Base-by-base conservation (phyloP, 2,888 invertebrate species). In the Mayetiola destructor region DNA sequence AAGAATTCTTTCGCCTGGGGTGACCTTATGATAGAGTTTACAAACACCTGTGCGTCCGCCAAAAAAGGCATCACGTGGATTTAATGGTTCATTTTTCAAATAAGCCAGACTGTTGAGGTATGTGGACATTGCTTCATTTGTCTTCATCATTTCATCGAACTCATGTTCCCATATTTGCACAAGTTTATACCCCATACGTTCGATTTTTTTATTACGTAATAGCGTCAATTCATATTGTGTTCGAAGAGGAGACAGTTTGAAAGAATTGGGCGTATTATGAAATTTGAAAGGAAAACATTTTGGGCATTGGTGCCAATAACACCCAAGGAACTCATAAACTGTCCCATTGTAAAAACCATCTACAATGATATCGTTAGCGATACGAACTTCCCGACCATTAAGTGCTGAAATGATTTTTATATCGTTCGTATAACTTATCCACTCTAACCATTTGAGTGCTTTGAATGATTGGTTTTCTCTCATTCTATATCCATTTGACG, bases 141-240 rank as follows among this genome's bases (percentile, higher is more conserved):
- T 27, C 16, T 48, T 48, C 16, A 48, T 6, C 48, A 48, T 27
- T n/a, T 14, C 48, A n/a, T 48, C 48, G 10, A 48, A 48, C 6
- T 48, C 48, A n/a, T 48, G 48, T n/a, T 48, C 48, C 48, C 48
- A 48, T 8, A 48, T 48, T 27, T 48, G 27, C 12, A 48, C 27
- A 6, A 48, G 6, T n/a, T 48, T 16, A n/a, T 14, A 48, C 2
- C 27, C 48, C 2, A 48, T 23, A 6, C 3, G 27, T n/a, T 27
- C 3, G 3, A 48, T 48, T 48, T 48, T 48, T 48, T 48, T 27
- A 1, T 14, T 27, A 6, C 48, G 12, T 4, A 16, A 4, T 27
- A 48, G 14, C 2, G 2, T 8, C 9, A n/a, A n/a, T 27, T 48
- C 48, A 27, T 48, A 27, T 27, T n/a, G n/a, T n/a, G n/a, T n/a